phyloP scores from a whole-genome alignment of 2,797 vertebrate genomes.

The Gymnopithys bicolor region DNA sequence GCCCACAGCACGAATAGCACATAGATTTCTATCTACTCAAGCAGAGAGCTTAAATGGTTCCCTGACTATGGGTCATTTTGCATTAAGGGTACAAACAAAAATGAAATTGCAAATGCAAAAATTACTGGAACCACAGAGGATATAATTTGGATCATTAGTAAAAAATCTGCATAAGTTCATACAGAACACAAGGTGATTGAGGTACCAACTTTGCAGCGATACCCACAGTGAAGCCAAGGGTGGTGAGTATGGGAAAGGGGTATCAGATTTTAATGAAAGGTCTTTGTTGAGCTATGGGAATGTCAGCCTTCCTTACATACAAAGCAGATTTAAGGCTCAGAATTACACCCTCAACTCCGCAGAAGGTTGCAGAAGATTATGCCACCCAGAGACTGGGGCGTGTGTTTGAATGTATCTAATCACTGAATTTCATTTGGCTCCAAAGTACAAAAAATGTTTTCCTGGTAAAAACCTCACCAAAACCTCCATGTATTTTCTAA shows the following conservation, averaged over 20 bases:
- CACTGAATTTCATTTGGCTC: not conserved
- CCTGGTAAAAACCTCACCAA: not conserved
- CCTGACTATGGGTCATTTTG: not conserved
- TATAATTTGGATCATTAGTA: not conserved
- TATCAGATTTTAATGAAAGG: not conserved
- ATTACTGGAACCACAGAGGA: not conserved
- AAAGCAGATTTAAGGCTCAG: not conserved
- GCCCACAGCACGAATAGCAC: not conserved
- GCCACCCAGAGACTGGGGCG: not conserved
- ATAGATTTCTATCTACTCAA: not conserved
- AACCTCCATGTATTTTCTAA: not conserved
- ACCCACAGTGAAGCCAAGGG: not conserved
- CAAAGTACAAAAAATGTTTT: not conserved
- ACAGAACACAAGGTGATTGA: not conserved
- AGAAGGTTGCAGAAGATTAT: not conserved
- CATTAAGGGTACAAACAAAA: not conserved
- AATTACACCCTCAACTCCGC: not conserved
- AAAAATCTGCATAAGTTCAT: not conserved
- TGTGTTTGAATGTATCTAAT: not conserved
- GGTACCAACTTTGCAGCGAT: not conserved
- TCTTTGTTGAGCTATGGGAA: not conserved
- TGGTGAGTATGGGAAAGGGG: not conserved
- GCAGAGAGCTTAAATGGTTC: not conserved
- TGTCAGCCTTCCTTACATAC: not conserved
- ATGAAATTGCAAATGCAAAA: not conserved